A percentile compares a stretch with the other conserved stretches of the same genome.
Conservation (phyloP, 1,140 invertebrate species). For the Camponotus vicinus region DNA sequence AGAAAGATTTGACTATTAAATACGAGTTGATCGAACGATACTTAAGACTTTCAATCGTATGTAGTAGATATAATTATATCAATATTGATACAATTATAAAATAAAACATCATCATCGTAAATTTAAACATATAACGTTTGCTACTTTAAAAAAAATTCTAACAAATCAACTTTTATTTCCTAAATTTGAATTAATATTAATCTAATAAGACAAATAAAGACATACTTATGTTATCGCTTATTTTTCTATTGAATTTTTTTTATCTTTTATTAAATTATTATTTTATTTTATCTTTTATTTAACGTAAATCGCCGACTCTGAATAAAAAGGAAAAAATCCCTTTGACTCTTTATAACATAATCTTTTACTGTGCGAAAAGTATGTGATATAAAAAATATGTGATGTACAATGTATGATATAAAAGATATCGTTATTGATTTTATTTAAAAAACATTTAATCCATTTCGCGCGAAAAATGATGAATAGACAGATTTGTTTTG, state of each 20-base stretch:
- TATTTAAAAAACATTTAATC: background rate
- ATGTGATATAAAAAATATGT: background rate
- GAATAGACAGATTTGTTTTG: background rate
- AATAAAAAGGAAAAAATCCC: background rate
- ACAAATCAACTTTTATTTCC: no score
- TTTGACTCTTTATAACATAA: background rate
- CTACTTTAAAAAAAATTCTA: no score
- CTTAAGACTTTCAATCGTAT: no score
- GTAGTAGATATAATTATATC: conserved; percentile 8
- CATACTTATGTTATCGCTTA: no score
- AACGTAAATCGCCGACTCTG: no score
- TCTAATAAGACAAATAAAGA: no score
- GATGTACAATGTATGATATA: background rate
- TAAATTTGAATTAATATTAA: background rate
- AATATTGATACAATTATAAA: conserved; percentile 6
- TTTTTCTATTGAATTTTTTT: no score
- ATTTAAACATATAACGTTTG: no score
- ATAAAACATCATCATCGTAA: background rate
- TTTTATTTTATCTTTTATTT: no score
- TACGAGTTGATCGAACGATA: no score
- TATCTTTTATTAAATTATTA: no score
- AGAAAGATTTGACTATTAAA: no score
- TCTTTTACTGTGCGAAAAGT: background rate
- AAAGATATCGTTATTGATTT: background rate
- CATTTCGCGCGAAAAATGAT: background rate